These are phyloP conservation scores for Drosophila persimilis DNA, from an alignment of 1,140 invertebrate genomes.

Conservation along the genomic window DNA sequence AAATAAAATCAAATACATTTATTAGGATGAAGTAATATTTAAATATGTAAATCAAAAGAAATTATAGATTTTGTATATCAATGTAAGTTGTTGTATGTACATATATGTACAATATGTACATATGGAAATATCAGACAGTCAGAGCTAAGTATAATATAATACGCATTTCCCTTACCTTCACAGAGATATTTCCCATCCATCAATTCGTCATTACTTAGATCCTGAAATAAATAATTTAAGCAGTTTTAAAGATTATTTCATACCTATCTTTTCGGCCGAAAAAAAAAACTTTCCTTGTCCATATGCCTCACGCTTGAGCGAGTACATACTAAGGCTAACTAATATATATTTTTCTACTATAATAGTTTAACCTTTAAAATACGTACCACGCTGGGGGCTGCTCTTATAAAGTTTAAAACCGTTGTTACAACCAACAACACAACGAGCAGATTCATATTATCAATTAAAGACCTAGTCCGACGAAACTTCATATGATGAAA, in stretches of 20 bases:
- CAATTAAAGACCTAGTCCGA: neutral
- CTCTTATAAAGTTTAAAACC: slow-evolving; percentile 29
- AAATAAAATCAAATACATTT: neutral
- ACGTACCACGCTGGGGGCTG: slow-evolving; percentile 41
- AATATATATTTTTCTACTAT: no score
- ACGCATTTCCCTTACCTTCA: slow-evolving; percentile 33
- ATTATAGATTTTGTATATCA: no score
- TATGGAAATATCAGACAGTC: no score
- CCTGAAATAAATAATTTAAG: slow-evolving; percentile 16
- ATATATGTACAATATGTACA: no score
- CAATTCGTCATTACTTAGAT: slow-evolving; percentile 42
- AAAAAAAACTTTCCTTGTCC: neutral
- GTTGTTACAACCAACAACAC: slow-evolving; percentile 32
- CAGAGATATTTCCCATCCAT: slow-evolving; percentile 52
- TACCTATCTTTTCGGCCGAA: neutral
- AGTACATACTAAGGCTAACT: no score
- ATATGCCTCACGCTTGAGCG: no score
- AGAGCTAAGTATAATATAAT: no score
- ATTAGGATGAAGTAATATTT: no score
- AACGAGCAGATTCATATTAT: slow-evolving; percentile 45
- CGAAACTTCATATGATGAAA: slow-evolving; percentile 5
- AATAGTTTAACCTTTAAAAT: neutral
- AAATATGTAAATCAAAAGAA: no score
- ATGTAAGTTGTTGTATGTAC: neutral
- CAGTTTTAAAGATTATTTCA: neutral